A percentile compares a stretch with the other conserved stretches of the same genome.
Conservation (phyloP, 2,113 vertebrate genomes). For the Tetrao urogallus region DNA sequence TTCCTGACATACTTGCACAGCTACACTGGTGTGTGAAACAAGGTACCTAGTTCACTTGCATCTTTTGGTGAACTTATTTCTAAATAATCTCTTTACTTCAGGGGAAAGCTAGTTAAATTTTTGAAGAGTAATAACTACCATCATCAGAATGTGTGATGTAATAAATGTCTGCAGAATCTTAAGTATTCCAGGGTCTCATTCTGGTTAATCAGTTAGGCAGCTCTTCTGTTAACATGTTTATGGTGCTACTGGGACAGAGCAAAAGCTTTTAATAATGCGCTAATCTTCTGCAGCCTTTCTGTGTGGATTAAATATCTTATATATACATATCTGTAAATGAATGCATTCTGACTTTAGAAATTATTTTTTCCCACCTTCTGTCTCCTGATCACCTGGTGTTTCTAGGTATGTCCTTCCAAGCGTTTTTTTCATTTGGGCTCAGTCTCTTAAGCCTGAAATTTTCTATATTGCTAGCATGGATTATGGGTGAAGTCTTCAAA, state of each 20-base stretch:
- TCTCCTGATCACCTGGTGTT: fast-evolving
- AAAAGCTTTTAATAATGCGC: background rate
- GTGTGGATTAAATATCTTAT: background rate
- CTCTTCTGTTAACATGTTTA: background rate
- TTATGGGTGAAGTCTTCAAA: background rate
- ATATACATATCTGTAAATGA: fast-evolving
- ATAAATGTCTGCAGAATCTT: background rate
- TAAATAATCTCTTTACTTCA: background rate
- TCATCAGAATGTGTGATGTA: background rate
- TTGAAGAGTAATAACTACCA: background rate
- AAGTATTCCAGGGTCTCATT: background rate
- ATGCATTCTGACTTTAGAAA: background rate
- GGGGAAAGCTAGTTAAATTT: background rate
- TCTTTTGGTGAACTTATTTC: background rate
- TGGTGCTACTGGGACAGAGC: background rate
- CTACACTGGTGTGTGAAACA: constrained; percentile 98
- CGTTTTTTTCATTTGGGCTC: background rate
- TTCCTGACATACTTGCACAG: constrained; percentile 93
- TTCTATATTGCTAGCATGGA: background rate
- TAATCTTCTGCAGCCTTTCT: background rate
- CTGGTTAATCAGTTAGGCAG: background rate
- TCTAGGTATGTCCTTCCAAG: background rate
- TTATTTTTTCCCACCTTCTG: fast-evolving
- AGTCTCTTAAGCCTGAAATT: background rate
- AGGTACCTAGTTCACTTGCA: constrained; percentile 80